Base-by-base conservation (phyloP, 2,888 invertebrate genomes). In the Fragum fragum region DNA sequence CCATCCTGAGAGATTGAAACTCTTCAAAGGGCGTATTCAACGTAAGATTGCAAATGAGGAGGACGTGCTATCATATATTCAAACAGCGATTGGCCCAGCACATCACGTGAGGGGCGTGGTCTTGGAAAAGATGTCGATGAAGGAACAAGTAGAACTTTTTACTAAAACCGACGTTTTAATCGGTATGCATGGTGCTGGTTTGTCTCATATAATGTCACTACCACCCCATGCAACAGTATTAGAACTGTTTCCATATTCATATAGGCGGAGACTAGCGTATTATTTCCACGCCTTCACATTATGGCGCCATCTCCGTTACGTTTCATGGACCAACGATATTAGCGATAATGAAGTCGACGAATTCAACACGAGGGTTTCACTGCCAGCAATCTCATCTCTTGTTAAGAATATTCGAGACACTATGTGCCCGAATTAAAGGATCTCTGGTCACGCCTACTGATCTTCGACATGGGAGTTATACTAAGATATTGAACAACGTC, bases 131-230 rank as follows among this genome's bases (percentile, higher is more conserved):
- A 63, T 85, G 61, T 47, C 39, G 16, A 83, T 85, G 80, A 70
- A 75, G 36, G 76, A 83, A 1, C 85, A 85, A 47, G 28, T 85
- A 36, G 52, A 77, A 18, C 11, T 85, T 23, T 47, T 85, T 26
- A 53, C 75, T 36, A 55, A 78, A 14, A 78, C 85, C 0, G 85
- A 85, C 23, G 32, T 85, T 26, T 42, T 85, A 16, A 78, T 85
- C n/a, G 85, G 85, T n/a, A 85, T 85, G 85, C 85, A 85, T 42
- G 85, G 85, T 21, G 85, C 85, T 1, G 85, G 85, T 0, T 80
- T 83, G 59, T 55, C 82, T 6, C 82, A 85, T 53, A 36, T 73
- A 1, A 63, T 80, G 76, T 74, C 73, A 36, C 63, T 85, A 23
- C 85, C 82, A 28, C 52, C 68, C 18, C 80, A 83, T 28, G 85